Base-by-base conservation (phyloP, 1,140 invertebrate genomes). In the Vanessa atalanta region DNA sequence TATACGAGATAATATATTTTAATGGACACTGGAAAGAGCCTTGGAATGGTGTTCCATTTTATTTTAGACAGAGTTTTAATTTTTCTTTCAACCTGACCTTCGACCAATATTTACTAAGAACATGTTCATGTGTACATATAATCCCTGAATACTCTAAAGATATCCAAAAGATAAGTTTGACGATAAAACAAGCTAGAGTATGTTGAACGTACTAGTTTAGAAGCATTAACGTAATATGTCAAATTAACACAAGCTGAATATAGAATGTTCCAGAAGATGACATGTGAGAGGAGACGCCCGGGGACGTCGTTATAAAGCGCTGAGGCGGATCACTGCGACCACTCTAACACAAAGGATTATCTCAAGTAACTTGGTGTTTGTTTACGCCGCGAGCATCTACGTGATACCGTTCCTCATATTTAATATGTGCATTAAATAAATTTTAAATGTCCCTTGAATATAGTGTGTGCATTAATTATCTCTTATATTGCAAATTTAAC, bases 1-100 rank as follows among this genome's bases (percentile, higher is more conserved):
- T 69, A 70, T 63, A 64, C 37, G 43, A 64, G 69, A 63, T 70
- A 70, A 70, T 70, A 64, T 70, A 70, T 70, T 64, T 70, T 70
- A 63, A 70, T 70, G 69, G 60, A 70, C 60, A 70, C 60, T 16
- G 60, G 48, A 64, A 70, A 12, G 69, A 51, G 55, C 50, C 51
- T 63, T 50, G 69, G 20, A 37, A 43, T 63, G 37, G 63, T 70
- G 47, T 37, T 47, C n/a, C 31, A 47, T 63, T 69, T 70, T 31
- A 63, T 51, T 31, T 43, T 50, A 48, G 64, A 37, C 26, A 16
- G 14, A 13, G 23, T 61, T 61, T 31, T 37, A 6, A 61, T 9
- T 12, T 61, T 61, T 31, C 26, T 61, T 37, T 37, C 6, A 43
- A 43, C 3, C 4, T 37, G 9, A 37, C 2, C 31, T 31, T 61